These are phyloP conservation scores for Helarctos malayanus DNA, from an alignment of 2,797 vertebrate genomes.

Conservation along the genomic window DNA sequence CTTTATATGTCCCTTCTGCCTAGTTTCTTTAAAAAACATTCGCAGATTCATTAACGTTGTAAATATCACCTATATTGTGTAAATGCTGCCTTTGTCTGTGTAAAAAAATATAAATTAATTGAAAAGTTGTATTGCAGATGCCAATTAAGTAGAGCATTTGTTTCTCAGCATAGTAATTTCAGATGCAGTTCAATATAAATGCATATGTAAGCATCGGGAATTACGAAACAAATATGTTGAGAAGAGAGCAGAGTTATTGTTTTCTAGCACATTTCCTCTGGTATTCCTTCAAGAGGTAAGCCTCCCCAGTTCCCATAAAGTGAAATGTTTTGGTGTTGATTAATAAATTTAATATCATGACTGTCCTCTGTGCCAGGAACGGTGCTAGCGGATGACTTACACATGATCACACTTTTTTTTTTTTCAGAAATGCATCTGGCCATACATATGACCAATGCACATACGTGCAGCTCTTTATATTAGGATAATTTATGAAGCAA, in stretches of 20 bases:
- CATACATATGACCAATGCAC: background rate
- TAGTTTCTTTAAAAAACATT: background rate
- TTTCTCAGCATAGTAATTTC: constrained; percentile 63
- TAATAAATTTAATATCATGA: background rate
- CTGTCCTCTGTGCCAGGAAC: background rate
- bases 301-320: background rate
- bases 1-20: constrained; percentile 20
- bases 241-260: background rate
- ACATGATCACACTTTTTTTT: background rate
- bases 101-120: constrained; percentile 67
- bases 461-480: background rate
- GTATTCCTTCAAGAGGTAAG: background rate
- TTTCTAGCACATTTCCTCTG: background rate
- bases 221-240: constrained; percentile 39
- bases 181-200: constrained; percentile 48
- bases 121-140: constrained; percentile 46
- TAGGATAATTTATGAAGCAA: background rate
- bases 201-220: background rate
- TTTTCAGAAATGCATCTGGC: background rate
- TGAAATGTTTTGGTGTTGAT: background rate
- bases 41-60: constrained; percentile 8
- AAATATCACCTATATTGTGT: background rate
- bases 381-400: background rate
- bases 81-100: background rate
- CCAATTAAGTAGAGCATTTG: constrained; percentile 58